These are phyloP conservation scores for Hapalemur alaotrensis DNA, from an alignment of 2,797 vertebrate genomes.

Conservation along the genomic window DNA sequence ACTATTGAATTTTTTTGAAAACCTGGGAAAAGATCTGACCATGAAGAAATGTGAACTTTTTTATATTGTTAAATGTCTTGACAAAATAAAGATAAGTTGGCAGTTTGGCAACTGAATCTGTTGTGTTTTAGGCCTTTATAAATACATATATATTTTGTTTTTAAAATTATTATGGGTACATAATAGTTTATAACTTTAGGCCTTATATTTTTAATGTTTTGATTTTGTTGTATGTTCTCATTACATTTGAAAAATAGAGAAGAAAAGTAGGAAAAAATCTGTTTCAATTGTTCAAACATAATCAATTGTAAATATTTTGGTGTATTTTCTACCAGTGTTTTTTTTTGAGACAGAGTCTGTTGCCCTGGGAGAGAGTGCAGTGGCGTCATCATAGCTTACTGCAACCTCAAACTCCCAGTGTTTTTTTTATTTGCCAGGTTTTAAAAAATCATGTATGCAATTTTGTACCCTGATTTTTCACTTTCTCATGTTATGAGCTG, in stretches of 20 bases:
- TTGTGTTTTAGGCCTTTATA: constrained; percentile 41
- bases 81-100: constrained; percentile 59
- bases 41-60: constrained; percentile 52
- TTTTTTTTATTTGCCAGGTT: constrained; percentile 21
- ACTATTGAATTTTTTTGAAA: constrained; percentile 87
- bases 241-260: constrained; percentile 44
- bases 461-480: background rate
- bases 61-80: constrained; percentile 56
- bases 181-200: constrained; percentile 18
- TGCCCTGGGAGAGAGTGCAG: no score
- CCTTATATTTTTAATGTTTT: constrained; percentile 51
- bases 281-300: constrained; percentile 15
- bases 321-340: background rate
- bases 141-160: background rate
- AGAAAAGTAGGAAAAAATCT: background rate
- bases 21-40: constrained; percentile 19
- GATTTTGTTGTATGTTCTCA: constrained; percentile 25
- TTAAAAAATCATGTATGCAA: background rate
- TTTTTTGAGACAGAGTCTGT: no score
- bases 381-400: no score
- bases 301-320: constrained; percentile 24
- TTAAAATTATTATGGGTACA: background rate
- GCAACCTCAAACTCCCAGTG: no score
- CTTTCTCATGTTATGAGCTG: background rate
- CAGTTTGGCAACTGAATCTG: constrained; percentile 39